These are phyloP conservation scores for Heliconius hortense DNA, from an alignment of 2,888 invertebrate genomes.

Conservation along the genomic window DNA sequence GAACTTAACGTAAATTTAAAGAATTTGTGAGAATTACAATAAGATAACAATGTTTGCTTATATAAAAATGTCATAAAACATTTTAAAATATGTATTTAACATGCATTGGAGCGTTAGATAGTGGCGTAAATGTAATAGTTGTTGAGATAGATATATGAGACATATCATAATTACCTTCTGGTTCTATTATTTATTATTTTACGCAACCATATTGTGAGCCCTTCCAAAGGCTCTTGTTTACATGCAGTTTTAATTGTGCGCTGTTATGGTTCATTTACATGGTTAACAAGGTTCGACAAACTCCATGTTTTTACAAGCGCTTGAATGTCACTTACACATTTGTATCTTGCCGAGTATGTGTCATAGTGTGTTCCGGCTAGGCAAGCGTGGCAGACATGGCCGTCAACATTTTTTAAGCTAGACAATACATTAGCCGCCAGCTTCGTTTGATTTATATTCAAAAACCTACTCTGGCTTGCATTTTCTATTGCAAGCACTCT, in stretches of 20 bases:
- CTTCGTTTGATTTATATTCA: no score
- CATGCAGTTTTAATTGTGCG: conserved; percentile 13
- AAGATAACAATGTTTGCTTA: conserved; percentile 16
- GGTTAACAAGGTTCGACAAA: neutral
- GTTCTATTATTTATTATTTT: neutral
- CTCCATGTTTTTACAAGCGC: neutral
- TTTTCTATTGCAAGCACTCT: no score
- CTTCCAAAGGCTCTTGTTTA: conserved; percentile 17
- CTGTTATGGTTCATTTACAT: neutral
- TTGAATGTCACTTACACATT: neutral
- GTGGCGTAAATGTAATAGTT: neutral
- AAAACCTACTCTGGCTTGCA: no score
- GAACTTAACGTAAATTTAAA: neutral
- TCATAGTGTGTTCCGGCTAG: no score
- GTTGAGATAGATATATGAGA: neutral
- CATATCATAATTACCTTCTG: neutral
- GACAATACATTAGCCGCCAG: no score
- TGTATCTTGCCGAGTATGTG: neutral
- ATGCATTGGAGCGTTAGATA: neutral
- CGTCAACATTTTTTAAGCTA: no score
- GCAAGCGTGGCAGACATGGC: neutral
- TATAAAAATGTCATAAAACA: conserved; percentile 18
- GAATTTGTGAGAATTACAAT: conserved; percentile 6
- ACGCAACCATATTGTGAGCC: neutral
- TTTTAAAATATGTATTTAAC: conserved; percentile 9